Percentiles rank a stretch among this genome's conserved stretches.
Evolutionary conservation across 2,888 invertebrate genomes (phyloP).

Genomic region (Dryobota labecula): DNA sequence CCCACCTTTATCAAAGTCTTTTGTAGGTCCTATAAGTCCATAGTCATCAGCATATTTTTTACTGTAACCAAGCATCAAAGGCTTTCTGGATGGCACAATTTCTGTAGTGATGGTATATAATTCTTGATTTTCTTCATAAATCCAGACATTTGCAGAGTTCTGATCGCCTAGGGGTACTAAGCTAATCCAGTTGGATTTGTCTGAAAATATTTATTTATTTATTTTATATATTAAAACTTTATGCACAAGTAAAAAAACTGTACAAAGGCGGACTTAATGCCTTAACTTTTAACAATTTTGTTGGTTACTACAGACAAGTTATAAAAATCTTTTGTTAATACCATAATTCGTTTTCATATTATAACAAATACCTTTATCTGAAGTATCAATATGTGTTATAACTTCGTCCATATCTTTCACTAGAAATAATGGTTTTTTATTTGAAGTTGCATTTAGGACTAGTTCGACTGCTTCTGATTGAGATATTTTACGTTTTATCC

Average conservation of each 20-base stretch:
- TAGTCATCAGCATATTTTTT: constrained; percentile 73
- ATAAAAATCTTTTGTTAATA: neutral
- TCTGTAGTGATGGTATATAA: constrained; percentile 75
- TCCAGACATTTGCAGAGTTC: constrained; percentile 78
- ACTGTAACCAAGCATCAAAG: constrained; percentile 78
- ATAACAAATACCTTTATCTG: constrained; percentile 76
- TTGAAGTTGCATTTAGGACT: constrained; percentile 57
- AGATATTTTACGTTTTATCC: constrained; percentile 65
- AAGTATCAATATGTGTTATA: constrained; percentile 73
- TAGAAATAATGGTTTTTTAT: constrained; percentile 73
- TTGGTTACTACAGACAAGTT: neutral
- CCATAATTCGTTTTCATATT: neutral
- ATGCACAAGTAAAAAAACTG: no score
- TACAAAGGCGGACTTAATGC: no score
- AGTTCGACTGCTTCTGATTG: constrained; percentile 65
- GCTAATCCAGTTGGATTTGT: constrained; percentile 83
- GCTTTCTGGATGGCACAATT: constrained; percentile 69
- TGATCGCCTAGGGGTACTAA: constrained; percentile 76
- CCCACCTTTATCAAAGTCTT: constrained; percentile 73
- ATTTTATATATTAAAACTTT: no score
- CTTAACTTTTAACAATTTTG: neutral
- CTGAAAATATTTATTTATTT: constrained; percentile 66
- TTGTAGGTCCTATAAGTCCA: constrained; percentile 69
- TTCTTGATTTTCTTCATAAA: constrained; percentile 76
- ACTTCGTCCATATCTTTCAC: constrained; percentile 62